Conservation (phyloP, 1,140 invertebrate species). For the Augochlora pura region DNA sequence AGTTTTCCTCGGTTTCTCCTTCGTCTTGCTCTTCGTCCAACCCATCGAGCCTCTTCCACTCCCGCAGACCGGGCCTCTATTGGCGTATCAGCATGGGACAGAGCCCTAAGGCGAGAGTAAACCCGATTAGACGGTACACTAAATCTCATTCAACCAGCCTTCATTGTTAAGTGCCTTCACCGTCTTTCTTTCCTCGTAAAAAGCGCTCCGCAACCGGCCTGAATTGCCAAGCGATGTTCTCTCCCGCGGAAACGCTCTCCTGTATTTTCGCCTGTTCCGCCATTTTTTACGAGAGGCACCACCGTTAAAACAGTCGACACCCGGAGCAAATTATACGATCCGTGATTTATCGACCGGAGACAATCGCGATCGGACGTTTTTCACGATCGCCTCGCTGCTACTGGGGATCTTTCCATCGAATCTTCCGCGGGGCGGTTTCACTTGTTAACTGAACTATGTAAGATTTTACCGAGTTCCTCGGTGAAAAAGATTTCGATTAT, state of each 20-base stretch:
- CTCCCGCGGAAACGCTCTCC: slow-evolving; percentile 24
- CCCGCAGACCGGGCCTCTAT: slow-evolving; percentile 4
- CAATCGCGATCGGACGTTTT: background rate
- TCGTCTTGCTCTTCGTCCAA: background rate
- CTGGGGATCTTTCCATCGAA: too few species aligned
- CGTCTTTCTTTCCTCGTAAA: slow-evolving; percentile 43
- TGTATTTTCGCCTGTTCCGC: background rate
- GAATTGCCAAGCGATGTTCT: slow-evolving; percentile 43
- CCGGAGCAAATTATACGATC: background rate
- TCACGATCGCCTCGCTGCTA: background rate
- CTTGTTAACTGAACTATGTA: background rate
- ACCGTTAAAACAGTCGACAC: background rate
- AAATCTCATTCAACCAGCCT: slow-evolving; percentile 65
- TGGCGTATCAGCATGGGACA: slow-evolving; percentile 49
- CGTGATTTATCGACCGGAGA: background rate
- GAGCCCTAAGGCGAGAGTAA: slow-evolving; percentile 52
- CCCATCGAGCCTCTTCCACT: background rate
- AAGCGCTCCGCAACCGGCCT: slow-evolving; percentile 25
- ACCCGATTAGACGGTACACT: slow-evolving; percentile 65
- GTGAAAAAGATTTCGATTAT: too few species aligned
- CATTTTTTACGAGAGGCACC: background rate
- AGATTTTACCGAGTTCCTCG: too few species aligned
- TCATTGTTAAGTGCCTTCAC: slow-evolving; percentile 60
- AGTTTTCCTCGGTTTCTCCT: slow-evolving; percentile 25
- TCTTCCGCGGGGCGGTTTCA: too few species aligned